These are phyloP conservation scores for Yoshiicerus persimilis DNA, from an alignment of 1,140 invertebrate species.

Conservation along the genomic window DNA sequence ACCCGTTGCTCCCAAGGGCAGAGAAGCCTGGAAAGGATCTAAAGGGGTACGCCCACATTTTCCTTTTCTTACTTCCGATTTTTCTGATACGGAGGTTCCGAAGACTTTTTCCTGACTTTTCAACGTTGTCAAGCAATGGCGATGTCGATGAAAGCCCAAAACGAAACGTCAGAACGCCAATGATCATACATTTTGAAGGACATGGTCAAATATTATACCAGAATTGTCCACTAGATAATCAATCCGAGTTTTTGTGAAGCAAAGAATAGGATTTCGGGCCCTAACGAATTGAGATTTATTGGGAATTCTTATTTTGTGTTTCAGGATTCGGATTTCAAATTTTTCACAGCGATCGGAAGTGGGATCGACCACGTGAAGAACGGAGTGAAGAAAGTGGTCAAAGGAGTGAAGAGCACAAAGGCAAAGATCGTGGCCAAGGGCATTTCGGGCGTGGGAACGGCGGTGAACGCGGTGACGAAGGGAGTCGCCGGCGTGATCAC, in stretches of 20 bases:
- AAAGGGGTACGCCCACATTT: background rate
- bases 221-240: too few species aligned
- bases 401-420: background rate
- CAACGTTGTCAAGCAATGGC: too few species aligned
- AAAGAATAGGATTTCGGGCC: too few species aligned
- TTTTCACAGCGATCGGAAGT: background rate
- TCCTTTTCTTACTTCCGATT: background rate
- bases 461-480: background rate
- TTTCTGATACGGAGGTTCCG: too few species aligned
- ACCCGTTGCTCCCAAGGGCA: background rate
- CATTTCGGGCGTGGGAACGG: background rate
- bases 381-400: background rate
- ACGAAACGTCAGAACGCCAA: too few species aligned
- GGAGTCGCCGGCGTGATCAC: background rate
- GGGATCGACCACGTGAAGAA: background rate
- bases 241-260: too few species aligned
- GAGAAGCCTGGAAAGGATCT: background rate
- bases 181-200: too few species aligned
- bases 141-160: too few species aligned
- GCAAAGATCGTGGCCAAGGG: conserved; percentile 1
- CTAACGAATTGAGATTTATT: too few species aligned
- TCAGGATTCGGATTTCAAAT: background rate
- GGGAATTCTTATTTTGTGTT: too few species aligned
- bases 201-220: too few species aligned
- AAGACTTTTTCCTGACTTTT: too few species aligned